Base-by-base conservation (phyloP, 2,113 vertebrate genomes). In the Perognathus longimembris region DNA sequence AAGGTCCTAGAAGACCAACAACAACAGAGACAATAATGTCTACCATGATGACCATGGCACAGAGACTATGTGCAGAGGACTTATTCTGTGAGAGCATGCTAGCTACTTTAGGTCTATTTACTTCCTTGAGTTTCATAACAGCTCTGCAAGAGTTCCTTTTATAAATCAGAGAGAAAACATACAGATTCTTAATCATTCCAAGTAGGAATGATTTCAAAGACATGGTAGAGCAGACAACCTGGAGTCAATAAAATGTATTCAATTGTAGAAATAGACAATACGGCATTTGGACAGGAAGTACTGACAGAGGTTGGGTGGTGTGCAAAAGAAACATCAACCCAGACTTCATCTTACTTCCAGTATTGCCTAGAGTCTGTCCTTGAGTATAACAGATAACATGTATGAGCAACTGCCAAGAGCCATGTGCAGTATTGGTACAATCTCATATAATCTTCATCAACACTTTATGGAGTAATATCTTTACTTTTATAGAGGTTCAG, bases 191-290 rank as follows among this genome's bases (percentile, higher is more conserved):
- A n/a, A n/a, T n/a, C n/a, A n/a, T n/a, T n/a, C 26, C 0, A 34
- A 14, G 59, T 76, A 74, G 83, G 34, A 90, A 83, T 45, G 1
- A 9, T 63, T 87, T 89, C 28, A 17, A 95, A 74, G 38, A 78
- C 84, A 82, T 54, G 11, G 36, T 24, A 36, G 18, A 74, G 61
- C 5, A 36, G 36, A 67, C 6, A 9, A 82, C 50, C 18, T 54
- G 22, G 87, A 88, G 63, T 28, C 20, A 36, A 50, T 21, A 10
- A 34, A 77, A 34, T 61, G 11, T 32, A 50, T 66, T 45, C n/a
- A 88, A 7, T 8, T 59, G 26, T 34, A 14, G 30, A 86, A 92
- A 40, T 6, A 59, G 57, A 22, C 14, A 61, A 57, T 9, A 6
- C 12, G 20, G 6, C 26, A 79, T 9, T 14, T 17, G 12, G 17